Evolutionary conservation across 2,113 vertebrate species (phyloP), one percentile per base, ranked within the genome.

Genomic region (Notechis scutatus): DNA sequence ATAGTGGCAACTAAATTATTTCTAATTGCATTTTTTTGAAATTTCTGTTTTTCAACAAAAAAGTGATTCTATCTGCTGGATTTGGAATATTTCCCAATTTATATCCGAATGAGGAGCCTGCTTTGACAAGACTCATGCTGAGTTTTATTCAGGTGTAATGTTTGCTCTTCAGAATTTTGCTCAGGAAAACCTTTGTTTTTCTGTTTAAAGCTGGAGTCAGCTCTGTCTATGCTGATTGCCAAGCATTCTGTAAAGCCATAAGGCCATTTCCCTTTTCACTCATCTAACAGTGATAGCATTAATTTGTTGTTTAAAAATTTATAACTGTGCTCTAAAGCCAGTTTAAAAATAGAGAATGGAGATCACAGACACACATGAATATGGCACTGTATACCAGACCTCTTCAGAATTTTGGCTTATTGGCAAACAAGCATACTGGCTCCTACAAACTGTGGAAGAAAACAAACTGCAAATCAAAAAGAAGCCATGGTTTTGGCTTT

Each of bases 1-100:
- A 92, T 50, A 94, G 18, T 59, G 57, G 85, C 91, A 92, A 89
- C 90, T 42, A 69, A 95, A 90, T 69, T 21, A 86, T 61, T 93
- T 93, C 5, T 55, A 91, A 4, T 93, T 81, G 0, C 2, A 81
- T 89, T 85, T 20, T 81, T 42, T 81, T 34, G 34, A 18, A 81
- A 81, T 42, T 42, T 81, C 85, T 47, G 21, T 88, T 90, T 85
- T 92, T 55, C 57, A 93, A 54, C 56, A 88, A 61, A 26, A 88
- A 42, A 9, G 21, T 59, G 74, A 88, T 21, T 93, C 26, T 50
- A 29, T 20, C 34, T 61, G 8, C 34, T 85, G 45, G 57, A 52
- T 3, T 14, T 55, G 15, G 52, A 50, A 85, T 50, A 87, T 39
- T 23, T 59, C 45, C n/a, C 81, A 29, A 59, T 81, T 85, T 24